Conservation (phyloP, 2,888 invertebrate species). For the Lepeophtheirus nordmannii region DNA sequence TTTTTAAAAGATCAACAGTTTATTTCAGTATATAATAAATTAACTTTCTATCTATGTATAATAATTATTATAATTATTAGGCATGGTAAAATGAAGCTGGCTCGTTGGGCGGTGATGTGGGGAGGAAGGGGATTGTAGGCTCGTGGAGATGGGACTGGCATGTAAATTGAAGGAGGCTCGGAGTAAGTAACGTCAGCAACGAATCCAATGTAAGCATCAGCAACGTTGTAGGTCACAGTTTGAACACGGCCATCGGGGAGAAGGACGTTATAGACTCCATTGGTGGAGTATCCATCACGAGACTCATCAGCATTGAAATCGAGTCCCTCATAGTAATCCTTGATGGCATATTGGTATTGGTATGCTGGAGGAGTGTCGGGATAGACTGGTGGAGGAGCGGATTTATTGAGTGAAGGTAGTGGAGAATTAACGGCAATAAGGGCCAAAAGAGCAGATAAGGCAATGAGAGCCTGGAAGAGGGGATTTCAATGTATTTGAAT, state of each 20-base stretch:
- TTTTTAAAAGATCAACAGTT: too few species aligned
- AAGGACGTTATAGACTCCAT: neutral
- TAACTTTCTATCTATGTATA: too few species aligned
- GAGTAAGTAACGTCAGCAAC: neutral
- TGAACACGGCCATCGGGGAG: neutral
- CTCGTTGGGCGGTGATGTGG: too few species aligned
- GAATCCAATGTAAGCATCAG: slow-evolving; percentile 1
- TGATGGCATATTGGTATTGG: slow-evolving; percentile 8
- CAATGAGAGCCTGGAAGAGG: neutral
- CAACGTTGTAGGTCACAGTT: neutral
- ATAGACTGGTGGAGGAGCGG: neutral
- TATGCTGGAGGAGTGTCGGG: neutral
- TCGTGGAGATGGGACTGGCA: too few species aligned
- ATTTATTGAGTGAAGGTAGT: neutral
- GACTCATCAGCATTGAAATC: neutral
- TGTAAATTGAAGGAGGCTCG: too few species aligned
- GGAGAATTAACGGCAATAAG: neutral
- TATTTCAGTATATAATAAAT: too few species aligned
- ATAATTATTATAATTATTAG: slow-evolving; percentile 1
- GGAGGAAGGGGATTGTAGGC: too few species aligned
- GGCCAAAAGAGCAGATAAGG: neutral
- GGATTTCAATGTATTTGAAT: too few species aligned
- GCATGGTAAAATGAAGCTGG: too few species aligned
- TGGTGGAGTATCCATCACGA: slow-evolving; percentile 4
- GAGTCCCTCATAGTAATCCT: neutral